These are phyloP conservation scores for Harlomillsia oculata DNA, from an alignment of 1,140 invertebrate genomes.

Conservation along the genomic window DNA sequence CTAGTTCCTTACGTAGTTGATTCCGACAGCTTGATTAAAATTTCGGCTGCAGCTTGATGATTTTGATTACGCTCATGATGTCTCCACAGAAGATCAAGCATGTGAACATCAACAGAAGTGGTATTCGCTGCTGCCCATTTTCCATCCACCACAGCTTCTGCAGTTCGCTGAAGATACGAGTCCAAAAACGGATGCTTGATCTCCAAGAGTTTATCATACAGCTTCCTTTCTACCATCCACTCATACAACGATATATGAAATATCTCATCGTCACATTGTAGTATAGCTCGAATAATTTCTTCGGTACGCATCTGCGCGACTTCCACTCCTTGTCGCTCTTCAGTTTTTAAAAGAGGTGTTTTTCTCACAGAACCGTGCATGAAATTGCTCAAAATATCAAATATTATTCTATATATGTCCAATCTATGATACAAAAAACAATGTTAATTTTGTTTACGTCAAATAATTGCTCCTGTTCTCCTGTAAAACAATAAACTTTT, in stretches of 20 bases:
- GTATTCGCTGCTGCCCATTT: constrained; percentile 21
- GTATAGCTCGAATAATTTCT: constrained; percentile 42
- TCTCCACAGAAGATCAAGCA: constrained; percentile 87
- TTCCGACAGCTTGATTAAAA: constrained; percentile 76
- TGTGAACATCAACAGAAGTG: constrained; percentile 41
- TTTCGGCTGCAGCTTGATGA: constrained; percentile 83
- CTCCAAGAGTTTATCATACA: constrained; percentile 51
- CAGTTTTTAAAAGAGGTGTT: constrained; percentile 15
- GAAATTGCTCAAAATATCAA: constrained; percentile 29
- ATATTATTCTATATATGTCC: constrained; percentile 31
- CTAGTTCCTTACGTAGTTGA: constrained; percentile 54
- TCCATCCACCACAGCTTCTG: constrained; percentile 32
- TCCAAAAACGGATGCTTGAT: constrained; percentile 38
- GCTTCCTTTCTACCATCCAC: constrained; percentile 76
- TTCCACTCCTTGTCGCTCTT: neutral
- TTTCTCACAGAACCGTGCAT: neutral
- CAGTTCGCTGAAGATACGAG: constrained; percentile 37
- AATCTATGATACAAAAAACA: constrained; percentile 7
- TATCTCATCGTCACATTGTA: constrained; percentile 64
- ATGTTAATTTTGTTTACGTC: neutral
- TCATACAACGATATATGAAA: constrained; percentile 84
- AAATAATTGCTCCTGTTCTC: neutral
- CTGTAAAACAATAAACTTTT: neutral
- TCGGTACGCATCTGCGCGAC: constrained; percentile 19
- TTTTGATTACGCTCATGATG: constrained; percentile 88